phyloP scores from a whole-genome alignment of 2,797 vertebrate genomes.

The Chelmon rostratus region DNA sequence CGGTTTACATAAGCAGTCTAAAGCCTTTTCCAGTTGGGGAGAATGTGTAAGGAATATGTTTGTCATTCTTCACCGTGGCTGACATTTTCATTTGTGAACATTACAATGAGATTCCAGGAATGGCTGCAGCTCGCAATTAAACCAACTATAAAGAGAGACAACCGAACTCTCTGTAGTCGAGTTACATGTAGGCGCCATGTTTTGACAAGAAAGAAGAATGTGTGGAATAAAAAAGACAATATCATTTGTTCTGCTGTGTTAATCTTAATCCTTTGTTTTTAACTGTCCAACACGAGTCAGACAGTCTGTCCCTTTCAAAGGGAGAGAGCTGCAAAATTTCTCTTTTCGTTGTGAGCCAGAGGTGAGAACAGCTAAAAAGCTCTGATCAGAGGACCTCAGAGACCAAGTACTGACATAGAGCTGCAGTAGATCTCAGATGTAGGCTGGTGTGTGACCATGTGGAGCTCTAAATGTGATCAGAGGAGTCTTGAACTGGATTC shows the following conservation, averaged over 20 bases:
- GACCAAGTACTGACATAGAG: background rate
- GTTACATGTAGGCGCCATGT: background rate
- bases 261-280: background rate
- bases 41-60: background rate
- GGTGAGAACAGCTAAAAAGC: background rate
- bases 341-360: background rate
- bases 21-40: background rate
- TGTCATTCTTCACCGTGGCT: background rate
- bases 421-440: background rate
- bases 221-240: background rate
- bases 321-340: background rate
- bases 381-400: background rate
- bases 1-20: slow-evolving; percentile 47
- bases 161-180: too few species aligned
- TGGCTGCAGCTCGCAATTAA: background rate
- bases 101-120: background rate
- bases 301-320: background rate
- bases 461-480: background rate
- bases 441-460: background rate
- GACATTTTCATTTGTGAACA: background rate
- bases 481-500: background rate
- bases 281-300: too few species aligned
- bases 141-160: background rate
- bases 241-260: background rate
- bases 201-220: background rate